phyloP scores from a whole-genome alignment of 2,888 invertebrate species.

The Lobophora halterata region DNA sequence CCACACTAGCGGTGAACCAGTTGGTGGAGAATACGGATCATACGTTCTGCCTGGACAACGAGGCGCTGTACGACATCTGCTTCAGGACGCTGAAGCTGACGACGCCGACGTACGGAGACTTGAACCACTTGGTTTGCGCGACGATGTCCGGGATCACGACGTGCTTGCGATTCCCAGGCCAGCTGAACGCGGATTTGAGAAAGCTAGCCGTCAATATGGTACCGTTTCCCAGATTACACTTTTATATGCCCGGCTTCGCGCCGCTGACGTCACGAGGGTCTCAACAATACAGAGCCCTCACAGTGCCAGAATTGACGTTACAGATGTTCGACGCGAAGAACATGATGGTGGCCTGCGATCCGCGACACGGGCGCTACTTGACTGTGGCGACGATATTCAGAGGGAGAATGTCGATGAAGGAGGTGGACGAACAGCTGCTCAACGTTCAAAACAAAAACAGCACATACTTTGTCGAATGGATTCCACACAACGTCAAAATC shows the following conservation, averaged over 20 bases:
- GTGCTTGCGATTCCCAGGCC: conserved; percentile 84
- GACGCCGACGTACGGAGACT: conserved; percentile 89
- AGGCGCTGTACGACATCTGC: conserved; percentile 87
- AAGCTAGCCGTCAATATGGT: conserved; percentile 75
- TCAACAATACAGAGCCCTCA: conserved; percentile 93
- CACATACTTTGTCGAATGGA: conserved; percentile 90
- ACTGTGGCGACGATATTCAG: conserved; percentile 95
- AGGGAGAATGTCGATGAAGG: conserved; percentile 96
- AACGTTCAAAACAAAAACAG: conserved; percentile 90
- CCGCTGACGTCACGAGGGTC: conserved; percentile 90
- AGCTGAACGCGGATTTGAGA: conserved; percentile 69
- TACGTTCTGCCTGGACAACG: conserved; percentile 88
- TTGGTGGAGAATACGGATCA: conserved; percentile 88
- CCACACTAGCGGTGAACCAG: conserved; percentile 91
- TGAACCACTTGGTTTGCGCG: conserved; percentile 90
- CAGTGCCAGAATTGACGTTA: conserved; percentile 92
- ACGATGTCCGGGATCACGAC: conserved; percentile 94
- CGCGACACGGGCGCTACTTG: conserved; percentile 92
- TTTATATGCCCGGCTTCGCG: conserved; percentile 82
- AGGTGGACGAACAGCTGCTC: conserved; percentile 90
- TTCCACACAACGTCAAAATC: conserved; percentile 88
- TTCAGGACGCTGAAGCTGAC: conserved; percentile 87
- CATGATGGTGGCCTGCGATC: conserved; percentile 96
- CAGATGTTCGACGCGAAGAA: conserved; percentile 84
- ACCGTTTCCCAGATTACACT: conserved; percentile 84